These are phyloP conservation scores for Tineola bisselliella DNA, from an alignment of 2,888 invertebrate species.

Conservation along the genomic window DNA sequence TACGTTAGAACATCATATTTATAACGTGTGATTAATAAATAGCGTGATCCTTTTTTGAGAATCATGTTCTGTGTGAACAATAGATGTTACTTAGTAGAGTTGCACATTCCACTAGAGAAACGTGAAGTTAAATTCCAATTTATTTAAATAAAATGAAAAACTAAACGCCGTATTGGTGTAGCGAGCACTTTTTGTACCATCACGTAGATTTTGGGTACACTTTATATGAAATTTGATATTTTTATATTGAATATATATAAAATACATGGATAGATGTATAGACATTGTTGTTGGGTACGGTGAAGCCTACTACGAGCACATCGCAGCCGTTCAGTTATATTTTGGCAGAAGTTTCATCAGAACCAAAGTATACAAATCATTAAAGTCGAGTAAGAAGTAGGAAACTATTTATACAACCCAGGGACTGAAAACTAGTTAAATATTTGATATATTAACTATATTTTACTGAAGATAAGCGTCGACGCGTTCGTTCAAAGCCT, in stretches of 20 bases:
- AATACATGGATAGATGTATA: slow-evolving; percentile 66
- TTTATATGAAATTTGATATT: slow-evolving; percentile 69
- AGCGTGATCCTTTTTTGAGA: slow-evolving; percentile 66
- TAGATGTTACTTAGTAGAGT: slow-evolving; percentile 64
- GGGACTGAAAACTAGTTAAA: slow-evolving; percentile 68
- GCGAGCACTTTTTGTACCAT: slow-evolving; percentile 62
- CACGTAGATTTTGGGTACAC: slow-evolving; percentile 69
- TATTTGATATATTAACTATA: slow-evolving; percentile 68
- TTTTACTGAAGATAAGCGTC: slow-evolving; percentile 48
- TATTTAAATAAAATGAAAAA: slow-evolving; percentile 57
- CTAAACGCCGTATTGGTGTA: slow-evolving; percentile 58
- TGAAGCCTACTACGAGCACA: slow-evolving; percentile 64
- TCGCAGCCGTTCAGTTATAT: slow-evolving; percentile 68
- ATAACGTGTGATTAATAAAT: slow-evolving; percentile 44
- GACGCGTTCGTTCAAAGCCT: slow-evolving; percentile 63
- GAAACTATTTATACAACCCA: slow-evolving; percentile 67
- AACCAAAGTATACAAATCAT: slow-evolving; percentile 69
- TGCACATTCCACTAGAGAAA: slow-evolving; percentile 66
- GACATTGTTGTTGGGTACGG: slow-evolving; percentile 68
- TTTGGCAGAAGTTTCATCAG: slow-evolving; percentile 67
- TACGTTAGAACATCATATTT: slow-evolving; percentile 55
- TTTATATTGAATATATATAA: slow-evolving; percentile 69
- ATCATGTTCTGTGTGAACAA: slow-evolving; percentile 62
- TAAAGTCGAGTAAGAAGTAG: slow-evolving; percentile 66
- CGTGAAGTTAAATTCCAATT: slow-evolving; percentile 60